Evolutionary conservation across 2,797 vertebrate species (phyloP), one percentile per base, ranked within the genome.

Genomic region (Notolepis coatsorum): DNA sequence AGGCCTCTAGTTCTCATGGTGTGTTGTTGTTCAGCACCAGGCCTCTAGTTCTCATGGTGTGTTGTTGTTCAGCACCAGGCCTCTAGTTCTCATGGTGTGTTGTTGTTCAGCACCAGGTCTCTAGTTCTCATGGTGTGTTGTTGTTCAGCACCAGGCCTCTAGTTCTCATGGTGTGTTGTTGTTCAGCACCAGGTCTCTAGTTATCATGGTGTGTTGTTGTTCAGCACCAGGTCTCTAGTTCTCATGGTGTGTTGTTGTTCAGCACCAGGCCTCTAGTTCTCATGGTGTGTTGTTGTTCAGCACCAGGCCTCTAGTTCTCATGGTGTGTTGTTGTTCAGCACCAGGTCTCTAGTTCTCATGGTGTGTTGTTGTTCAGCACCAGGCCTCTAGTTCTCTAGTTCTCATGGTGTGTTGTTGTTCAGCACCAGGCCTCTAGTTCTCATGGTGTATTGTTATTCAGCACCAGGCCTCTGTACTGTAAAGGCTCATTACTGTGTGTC

Each of bases 401-500:
- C 2, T 7, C 41, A 18, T 18, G 9, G 15, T 43, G 18, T 2
- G 1, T 23, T 21, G 15, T 8, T 42, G 39, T 42, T 20, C n/a
- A 35, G 6, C 9, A 33, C 9, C 6, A 7, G 30, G 6, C 10
- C 10, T 31, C 30, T 31, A 10, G 30, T 31, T 31, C 2, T n/a
- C 48, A 50, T 63, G 65, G 56, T 12, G 35, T 25, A 13, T 2
- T 30, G 20, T 76, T 18, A 30, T 43, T 68, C 41, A 54, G 52
- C 52, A 52, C 62, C 43, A 56, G 53, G 64, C 47, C 41, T 77
- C 61, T 79, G 38, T 65, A 65, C 70, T 73, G 50, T 68, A 66
- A 50, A 61, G 62, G 48, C 65, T 86, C 82, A 76, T 81, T 73
- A 73, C 64, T 39, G 75, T 49, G 63, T 73, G 79, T 65, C 66